Conservation (phyloP, 1,140 invertebrate genomes). For the Ceratina japonica region DNA sequence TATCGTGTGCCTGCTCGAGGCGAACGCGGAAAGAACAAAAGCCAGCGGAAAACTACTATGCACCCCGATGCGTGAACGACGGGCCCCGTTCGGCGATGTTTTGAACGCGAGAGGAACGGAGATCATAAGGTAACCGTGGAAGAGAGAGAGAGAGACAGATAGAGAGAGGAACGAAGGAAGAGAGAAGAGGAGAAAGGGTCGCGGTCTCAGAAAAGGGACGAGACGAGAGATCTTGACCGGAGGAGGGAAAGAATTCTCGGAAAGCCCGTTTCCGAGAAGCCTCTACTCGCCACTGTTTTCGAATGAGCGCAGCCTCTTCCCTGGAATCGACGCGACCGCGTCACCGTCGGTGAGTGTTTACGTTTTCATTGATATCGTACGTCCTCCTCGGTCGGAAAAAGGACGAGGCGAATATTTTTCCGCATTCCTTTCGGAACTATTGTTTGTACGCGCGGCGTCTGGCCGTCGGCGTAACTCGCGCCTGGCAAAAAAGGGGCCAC, state of each 20-base stretch:
- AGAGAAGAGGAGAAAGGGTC: not conserved
- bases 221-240: conserved; percentile 19
- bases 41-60: conserved; percentile 22
- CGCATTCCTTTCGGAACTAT: conserved; percentile 2
- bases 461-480: conserved; percentile 28
- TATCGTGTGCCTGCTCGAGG: not conserved
- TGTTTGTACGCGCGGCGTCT: conserved; percentile 19
- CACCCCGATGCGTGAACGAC: not conserved
- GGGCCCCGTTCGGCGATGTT: not conserved
- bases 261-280: conserved; percentile 2
- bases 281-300: not conserved
- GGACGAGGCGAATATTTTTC: conserved; percentile 3
- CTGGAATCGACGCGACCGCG: not conserved
- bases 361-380: not conserved
- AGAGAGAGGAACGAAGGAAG: not conserved
- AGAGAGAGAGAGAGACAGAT: not conserved
- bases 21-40: conserved; percentile 22
- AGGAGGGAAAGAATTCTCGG: conserved; percentile 20
- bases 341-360: conserved; percentile 5
- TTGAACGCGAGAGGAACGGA: not conserved
- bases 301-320: too few relatives aligned
- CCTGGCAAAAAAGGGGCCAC: conserved; percentile 21
- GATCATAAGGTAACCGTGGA: not conserved
- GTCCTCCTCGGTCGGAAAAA: not conserved
- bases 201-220: not conserved